Base-by-base conservation (phyloP, 2,113 vertebrate species). In the Gadus macrocephalus region DNA sequence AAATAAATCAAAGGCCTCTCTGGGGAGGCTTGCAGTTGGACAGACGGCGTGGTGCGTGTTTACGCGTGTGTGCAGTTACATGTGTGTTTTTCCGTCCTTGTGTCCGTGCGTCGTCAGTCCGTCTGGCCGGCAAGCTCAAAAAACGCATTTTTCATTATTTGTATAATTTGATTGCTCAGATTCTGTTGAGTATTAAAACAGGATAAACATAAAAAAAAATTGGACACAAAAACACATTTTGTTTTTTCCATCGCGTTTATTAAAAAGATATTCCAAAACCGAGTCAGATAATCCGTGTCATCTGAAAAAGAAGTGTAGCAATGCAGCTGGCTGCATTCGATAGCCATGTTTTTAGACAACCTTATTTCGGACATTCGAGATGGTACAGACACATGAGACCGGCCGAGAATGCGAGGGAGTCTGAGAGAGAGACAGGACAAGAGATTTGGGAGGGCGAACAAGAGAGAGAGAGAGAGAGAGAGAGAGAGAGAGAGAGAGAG, bases 1-100 rank as follows among this genome's bases (percentile, higher is more conserved):
- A 55, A 68, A 69, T 69, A 61, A 69, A 77, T 66, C n/a, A 38
- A 11, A 62, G 49, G 53, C 9, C 60, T 62, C 60, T 62, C 60
- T 9, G 14, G 22, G 35, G 22, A 68, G 15, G 15, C 15, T 58
- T 15, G 35, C 64, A 11, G 68, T 4, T 59, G 53, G 60, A 22
- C 55, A 58, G 55, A 62, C 19, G 22, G 15, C n/a, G 17, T 1
- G 9, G 61, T 28, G 61, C 22, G 61, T 62, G 25, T 62, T 22
- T 62, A 25, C 22, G 61, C 28, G 25, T 28, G 61, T 62, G 61
- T 62, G 61, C 9, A 11, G 22, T 62, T 27, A 8, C 15, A 20
- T 25, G 22, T 62, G 11, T 62, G n/a, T 25, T 20, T 62, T 9
- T 49, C 8, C 8, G 9, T 49, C 9, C 12, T 49, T 49, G 31